A percentile compares a stretch with the other conserved stretches of the same genome.
Conservation (phyloP, 2,888 invertebrate genomes). For the Ferdinandea cuprea region DNA sequence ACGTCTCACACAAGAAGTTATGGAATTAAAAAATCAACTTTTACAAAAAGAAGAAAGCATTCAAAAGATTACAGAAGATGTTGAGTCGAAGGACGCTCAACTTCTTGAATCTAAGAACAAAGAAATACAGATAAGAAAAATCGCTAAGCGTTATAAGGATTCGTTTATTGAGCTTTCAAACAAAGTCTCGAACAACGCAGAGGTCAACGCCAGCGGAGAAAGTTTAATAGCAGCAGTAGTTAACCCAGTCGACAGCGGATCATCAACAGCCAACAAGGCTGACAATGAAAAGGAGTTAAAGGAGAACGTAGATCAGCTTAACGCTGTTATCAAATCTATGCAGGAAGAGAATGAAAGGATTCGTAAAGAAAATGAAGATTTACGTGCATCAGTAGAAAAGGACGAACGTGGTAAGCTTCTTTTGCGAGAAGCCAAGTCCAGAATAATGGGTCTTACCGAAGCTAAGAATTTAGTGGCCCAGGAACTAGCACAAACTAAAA, state of each 20-base stretch:
- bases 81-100: constrained; percentile 87
- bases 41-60: constrained; percentile 86
- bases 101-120: constrained; percentile 88
- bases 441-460: constrained; percentile 89
- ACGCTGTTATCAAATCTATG: constrained; percentile 82
- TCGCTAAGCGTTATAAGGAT: constrained; percentile 96
- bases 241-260: constrained; percentile 31
- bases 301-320: constrained; percentile 83
- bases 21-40: constrained; percentile 86
- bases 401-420: constrained; percentile 88
- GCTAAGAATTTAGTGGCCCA: constrained; percentile 86
- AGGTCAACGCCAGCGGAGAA: constrained; percentile 85
- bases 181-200: constrained; percentile 86
- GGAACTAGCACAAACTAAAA: constrained; percentile 85
- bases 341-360: constrained; percentile 85
- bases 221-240: constrained; percentile 80
- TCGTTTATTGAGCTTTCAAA: constrained; percentile 91
- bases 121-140: constrained; percentile 90
- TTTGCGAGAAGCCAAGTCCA: constrained; percentile 89
- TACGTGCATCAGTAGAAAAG: constrained; percentile 88
- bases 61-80: constrained; percentile 86
- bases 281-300: constrained; percentile 81
- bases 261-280: constrained; percentile 78
- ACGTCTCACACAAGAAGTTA: constrained; percentile 86
- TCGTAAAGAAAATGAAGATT: constrained; percentile 86